Evolutionary conservation across 2,113 vertebrate genomes (phyloP).

Genomic region (Seriola dumerili): DNA sequence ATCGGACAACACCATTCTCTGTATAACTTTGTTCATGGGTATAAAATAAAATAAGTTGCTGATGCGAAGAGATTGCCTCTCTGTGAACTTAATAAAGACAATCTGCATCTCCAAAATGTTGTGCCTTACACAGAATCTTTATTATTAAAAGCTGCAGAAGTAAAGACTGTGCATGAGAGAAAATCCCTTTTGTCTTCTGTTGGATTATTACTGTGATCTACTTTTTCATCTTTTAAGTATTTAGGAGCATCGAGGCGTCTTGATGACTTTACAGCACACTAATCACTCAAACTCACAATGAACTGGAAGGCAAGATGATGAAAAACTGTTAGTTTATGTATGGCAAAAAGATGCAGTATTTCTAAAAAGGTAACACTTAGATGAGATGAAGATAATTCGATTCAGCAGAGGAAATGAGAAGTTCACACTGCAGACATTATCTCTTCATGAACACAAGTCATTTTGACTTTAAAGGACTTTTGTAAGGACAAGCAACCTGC

Average conservation of each 20-base stretch:
- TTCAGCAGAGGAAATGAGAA: constrained; percentile 9
- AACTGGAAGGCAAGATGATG: neutral
- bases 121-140: neutral
- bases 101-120: neutral
- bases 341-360: neutral
- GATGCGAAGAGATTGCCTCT: neutral
- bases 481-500: neutral
- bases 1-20: too few relatives aligned
- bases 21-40: neutral
- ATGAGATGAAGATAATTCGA: constrained; percentile 25
- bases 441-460: neutral
- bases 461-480: neutral
- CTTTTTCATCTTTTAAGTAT: neutral
- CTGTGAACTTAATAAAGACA: neutral
- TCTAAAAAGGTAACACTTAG: constrained; percentile 18
- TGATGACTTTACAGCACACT: too few relatives aligned
- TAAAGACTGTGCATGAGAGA: neutral
- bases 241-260: neutral
- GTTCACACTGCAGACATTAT: constrained; percentile 23
- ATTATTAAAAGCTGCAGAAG: neutral
- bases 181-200: neutral
- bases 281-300: neutral
- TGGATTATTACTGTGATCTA: neutral
- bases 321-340: neutral
- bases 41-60: neutral